Evolutionary conservation across 2,797 vertebrate genomes (phyloP).

Genomic region (Apogon hyalosoma): DNA sequence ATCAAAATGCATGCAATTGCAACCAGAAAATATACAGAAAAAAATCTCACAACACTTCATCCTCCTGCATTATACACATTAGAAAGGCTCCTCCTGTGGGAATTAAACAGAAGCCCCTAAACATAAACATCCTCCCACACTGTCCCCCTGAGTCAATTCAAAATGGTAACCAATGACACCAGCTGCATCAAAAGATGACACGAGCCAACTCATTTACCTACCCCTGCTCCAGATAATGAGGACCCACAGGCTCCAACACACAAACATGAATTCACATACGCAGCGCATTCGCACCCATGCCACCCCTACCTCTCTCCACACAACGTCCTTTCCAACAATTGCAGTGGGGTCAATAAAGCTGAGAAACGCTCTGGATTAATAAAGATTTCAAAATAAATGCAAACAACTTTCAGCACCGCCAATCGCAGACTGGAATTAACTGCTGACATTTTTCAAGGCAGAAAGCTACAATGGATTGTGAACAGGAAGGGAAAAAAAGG

Average conservation of each 20-base stretch:
- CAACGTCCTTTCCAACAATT: slow-evolving; percentile 35
- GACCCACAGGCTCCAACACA: slow-evolving; percentile 48
- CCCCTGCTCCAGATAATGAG: slow-evolving; percentile 74
- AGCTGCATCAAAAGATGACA: slow-evolving; percentile 66
- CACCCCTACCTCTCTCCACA: slow-evolving; percentile 15
- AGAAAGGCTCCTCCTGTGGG: slow-evolving; percentile 12
- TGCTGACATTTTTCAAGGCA: slow-evolving; percentile 51
- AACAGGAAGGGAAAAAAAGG: slow-evolving; percentile 16
- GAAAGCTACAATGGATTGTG: slow-evolving; percentile 48
- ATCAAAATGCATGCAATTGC: slow-evolving; percentile 7
- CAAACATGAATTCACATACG: slow-evolving; percentile 32
- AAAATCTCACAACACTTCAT: background rate
- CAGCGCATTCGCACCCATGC: background rate
- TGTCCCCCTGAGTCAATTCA: slow-evolving; percentile 50
- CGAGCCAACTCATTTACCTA: slow-evolving; percentile 76
- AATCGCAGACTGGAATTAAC: slow-evolving; percentile 40
- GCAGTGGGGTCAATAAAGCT: slow-evolving; percentile 41
- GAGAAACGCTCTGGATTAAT: slow-evolving; percentile 43
- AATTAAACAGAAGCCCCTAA: slow-evolving; percentile 12
- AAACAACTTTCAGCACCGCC: slow-evolving; percentile 22
- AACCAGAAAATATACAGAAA: background rate
- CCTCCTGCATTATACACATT: slow-evolving; percentile 2
- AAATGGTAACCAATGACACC: slow-evolving; percentile 60
- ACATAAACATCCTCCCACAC: slow-evolving; percentile 56
- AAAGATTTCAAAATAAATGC: slow-evolving; percentile 37